These are phyloP conservation scores for Bradypodion pumilum DNA, from an alignment of 2,797 vertebrate genomes.

Conservation along the genomic window DNA sequence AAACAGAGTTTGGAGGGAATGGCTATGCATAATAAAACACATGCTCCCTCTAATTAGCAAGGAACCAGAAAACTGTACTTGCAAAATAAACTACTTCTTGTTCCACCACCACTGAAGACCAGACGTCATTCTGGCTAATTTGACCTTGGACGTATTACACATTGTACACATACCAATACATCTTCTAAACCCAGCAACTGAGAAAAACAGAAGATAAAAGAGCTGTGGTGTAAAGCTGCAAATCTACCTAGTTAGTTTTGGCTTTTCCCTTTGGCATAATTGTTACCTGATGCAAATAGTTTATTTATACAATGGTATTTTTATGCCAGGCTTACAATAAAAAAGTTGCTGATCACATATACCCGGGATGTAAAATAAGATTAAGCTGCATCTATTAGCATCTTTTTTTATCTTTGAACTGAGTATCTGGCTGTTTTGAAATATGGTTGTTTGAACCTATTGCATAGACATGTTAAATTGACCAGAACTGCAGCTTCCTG, in stretches of 20 bases:
- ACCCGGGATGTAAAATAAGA: neutral
- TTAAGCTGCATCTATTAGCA: neutral
- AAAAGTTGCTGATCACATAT: neutral
- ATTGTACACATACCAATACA: neutral
- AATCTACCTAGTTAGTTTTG: neutral
- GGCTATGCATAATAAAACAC: neutral
- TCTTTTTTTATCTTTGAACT: neutral
- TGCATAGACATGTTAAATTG: neutral
- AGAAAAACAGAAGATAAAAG: neutral
- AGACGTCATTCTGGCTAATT: too few species aligned
- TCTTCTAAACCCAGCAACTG: neutral
- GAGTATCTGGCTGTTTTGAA: neutral
- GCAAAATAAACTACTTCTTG: neutral
- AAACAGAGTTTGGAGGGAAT: neutral
- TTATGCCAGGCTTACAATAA: neutral
- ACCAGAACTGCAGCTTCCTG: neutral
- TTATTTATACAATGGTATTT: neutral
- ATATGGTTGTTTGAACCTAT: neutral
- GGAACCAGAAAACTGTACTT: neutral
- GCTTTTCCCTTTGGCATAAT: neutral
- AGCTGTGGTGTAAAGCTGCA: neutral
- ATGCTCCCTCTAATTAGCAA: neutral
- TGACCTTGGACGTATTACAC: too few species aligned
- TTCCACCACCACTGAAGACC: too few species aligned
- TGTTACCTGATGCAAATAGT: rapidly evolving